Conservation (phyloP, 2,113 vertebrate genomes). For the Gymnogyps californianus region DNA sequence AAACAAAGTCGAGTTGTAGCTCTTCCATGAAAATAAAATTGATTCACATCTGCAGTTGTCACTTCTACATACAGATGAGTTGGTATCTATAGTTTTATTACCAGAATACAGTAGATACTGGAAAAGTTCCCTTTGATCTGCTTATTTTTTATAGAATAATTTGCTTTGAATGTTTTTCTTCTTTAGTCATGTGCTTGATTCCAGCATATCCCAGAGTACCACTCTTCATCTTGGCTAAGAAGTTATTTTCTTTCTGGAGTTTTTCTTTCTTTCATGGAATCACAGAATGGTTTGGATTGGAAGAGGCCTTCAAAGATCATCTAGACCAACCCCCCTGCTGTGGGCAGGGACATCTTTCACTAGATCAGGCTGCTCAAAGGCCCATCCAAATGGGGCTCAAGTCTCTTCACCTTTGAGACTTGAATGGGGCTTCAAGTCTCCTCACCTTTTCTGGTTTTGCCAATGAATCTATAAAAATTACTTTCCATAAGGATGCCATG, state of each 20-base stretch:
- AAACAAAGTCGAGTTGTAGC: not conserved
- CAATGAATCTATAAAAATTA: not conserved
- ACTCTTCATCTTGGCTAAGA: not conserved
- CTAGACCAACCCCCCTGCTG: fast-evolving
- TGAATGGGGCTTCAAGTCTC: not conserved
- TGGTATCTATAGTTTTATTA: not conserved
- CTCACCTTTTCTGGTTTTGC: not conserved
- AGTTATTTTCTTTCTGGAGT: not conserved
- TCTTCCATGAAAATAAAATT: not conserved
- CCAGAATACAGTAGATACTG: not conserved
- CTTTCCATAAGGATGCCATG: not conserved
- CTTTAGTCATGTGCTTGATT: not conserved
- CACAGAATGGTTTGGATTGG: not conserved
- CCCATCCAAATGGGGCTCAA: not conserved
- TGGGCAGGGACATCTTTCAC: not conserved
- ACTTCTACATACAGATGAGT: not conserved
- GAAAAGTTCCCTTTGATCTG: not conserved
- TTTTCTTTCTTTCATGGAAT: not conserved
- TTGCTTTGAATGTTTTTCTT: not conserved
- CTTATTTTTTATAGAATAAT: not conserved
- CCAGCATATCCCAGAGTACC: not conserved
- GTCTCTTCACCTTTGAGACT: not conserved
- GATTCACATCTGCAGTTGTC: not conserved
- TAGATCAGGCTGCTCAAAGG: not conserved
- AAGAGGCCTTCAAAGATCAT: not conserved